Evolutionary conservation across 2,888 invertebrate genomes (phyloP).

Genomic region (Scaptomyza tumidula): DNA sequence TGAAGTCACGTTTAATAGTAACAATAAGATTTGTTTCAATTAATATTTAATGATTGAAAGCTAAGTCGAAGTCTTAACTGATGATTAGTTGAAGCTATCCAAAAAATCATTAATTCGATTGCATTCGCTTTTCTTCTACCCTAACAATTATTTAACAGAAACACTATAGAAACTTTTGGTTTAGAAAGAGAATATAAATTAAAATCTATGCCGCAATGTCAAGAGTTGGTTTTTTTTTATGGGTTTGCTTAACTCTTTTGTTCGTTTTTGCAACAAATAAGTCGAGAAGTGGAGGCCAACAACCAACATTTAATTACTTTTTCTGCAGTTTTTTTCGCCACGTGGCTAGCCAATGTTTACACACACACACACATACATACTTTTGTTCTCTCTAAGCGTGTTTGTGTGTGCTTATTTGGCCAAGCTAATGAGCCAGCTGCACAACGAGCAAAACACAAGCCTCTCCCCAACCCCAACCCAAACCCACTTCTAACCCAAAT

Average conservation of each 20-base stretch:
- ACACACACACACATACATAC: constrained; percentile 29
- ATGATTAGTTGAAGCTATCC: no score
- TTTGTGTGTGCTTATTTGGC: constrained; percentile 54
- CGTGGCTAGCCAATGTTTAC: constrained; percentile 59
- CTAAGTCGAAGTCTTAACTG: no score
- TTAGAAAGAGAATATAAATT: constrained; percentile 13
- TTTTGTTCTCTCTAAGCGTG: constrained; percentile 1
- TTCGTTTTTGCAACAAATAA: no score
- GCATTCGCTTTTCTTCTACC: no score
- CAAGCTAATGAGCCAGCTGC: constrained; percentile 69
- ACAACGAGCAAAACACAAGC: constrained; percentile 14
- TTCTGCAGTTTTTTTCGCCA: constrained; percentile 40
- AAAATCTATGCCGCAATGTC: constrained; percentile 12
- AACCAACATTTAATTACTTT: constrained; percentile 58
- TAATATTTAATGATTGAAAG: no score
- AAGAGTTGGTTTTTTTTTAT: neutral
- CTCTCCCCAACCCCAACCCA: neutral
- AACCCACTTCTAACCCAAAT: neutral
- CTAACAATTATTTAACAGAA: no score
- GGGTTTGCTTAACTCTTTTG: constrained; percentile 23
- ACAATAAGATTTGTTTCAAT: no score
- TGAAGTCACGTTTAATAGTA: neutral
- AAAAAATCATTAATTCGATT: no score
- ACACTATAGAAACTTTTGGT: neutral
- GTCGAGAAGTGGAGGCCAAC: no score